Evolutionary conservation across 2,113 vertebrate genomes (phyloP).

Genomic region (Parotia lawesii): DNA sequence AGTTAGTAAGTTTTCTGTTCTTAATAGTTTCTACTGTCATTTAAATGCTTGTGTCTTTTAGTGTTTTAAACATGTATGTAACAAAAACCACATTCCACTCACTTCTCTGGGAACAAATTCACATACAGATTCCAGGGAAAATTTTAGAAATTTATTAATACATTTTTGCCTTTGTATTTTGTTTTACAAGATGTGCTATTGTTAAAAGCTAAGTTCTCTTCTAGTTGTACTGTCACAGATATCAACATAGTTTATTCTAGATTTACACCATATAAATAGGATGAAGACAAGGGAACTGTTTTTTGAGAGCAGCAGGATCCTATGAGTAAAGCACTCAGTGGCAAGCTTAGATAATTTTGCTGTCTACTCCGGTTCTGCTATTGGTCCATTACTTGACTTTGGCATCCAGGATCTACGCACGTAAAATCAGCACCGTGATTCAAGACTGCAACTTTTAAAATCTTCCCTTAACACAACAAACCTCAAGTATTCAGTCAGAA

Average conservation of each 20-base stretch:
- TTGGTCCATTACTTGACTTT: not conserved
- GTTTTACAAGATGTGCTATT: not conserved
- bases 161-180: not conserved
- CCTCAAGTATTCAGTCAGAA: not conserved
- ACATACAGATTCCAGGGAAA: not conserved
- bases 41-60: rapidly evolving
- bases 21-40: not conserved
- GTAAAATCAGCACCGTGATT: not conserved
- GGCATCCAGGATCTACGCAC: not conserved
- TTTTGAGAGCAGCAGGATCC: not conserved
- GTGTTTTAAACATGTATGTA: not conserved
- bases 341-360: not conserved
- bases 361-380: not conserved
- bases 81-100: not conserved
- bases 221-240: not conserved
- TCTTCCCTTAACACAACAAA: not conserved
- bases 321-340: not conserved
- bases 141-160: not conserved
- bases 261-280: not conserved
- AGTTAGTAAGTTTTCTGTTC: not conserved
- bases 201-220: not conserved
- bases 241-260: not conserved
- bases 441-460: not conserved
- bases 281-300: not conserved
- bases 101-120: not conserved